Base-by-base conservation (phyloP, 2,888 invertebrate genomes). In the Acronicta psi region DNA sequence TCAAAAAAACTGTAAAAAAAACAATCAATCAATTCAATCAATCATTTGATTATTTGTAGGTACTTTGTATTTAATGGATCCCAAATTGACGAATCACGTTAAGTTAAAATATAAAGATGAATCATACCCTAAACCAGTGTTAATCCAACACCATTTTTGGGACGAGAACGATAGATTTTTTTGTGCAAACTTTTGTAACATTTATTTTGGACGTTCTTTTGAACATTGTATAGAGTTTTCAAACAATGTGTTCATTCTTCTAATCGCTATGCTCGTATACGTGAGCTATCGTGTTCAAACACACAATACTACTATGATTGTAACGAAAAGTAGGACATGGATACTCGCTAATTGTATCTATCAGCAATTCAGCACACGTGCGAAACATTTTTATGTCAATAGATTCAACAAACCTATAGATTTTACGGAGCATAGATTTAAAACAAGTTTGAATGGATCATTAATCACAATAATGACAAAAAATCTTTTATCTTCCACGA, bases 401-500 rank as follows among this genome's bases (percentile, higher is more conserved):
- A 62, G 72, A 72, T 66, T 11, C 29, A 78, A 78, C 69, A 69
- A 69, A 74, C 56, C 59, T 57, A 49, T 59, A 45, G 52, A 70
- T 71, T 59, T n/a, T 56, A 45, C 61, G 46, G 52, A 70, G 69
- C 61, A 37, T 54, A 42, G 57, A 60, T 25, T 45, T 38, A 45
- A 75, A 82, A 82, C 80, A 60, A 70, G 83, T 81, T 81, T 69
- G 72, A 79, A 82, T 80, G 73, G 79, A 74, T 29, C 71, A 74
- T 79, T 79, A 81, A 77, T 52, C 40, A 63, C 40, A 77, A 72
- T 69, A 66, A 60, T 60, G 68, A 54, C 75, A 78, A 76, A 79
- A 77, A 73, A 73, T 56, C 62, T 69, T 59, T 66, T 42, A 17
- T 17, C 17, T 58, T 34, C 51, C 42, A 38, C 29, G 56, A 63